Evolutionary conservation across 2,797 vertebrate species (phyloP), one percentile per base, ranked within the genome.

Genomic region (Pseudochirops corinnae): DNA sequence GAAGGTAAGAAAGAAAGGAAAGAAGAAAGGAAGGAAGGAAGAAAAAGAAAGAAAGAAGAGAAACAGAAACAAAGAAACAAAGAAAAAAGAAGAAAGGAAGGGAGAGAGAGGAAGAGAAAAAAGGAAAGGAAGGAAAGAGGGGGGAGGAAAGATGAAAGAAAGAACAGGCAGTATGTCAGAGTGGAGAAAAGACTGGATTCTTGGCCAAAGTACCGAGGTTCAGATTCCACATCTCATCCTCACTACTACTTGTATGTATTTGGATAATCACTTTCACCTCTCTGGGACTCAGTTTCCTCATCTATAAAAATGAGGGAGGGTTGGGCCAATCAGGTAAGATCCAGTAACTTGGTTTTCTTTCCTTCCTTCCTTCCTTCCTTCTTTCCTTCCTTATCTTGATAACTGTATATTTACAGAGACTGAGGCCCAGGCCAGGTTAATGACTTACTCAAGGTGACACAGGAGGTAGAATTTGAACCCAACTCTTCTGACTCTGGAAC

Each of bases 31-130:
- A 29, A 29, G 10, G 9, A 58, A 29, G 28, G 24, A 57, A 57
- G 57, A 5, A 7, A 2, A 10, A 57, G 57, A 5, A 28, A 58
- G 2, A 2, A 29, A 1, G 2, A 28, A 29, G 0, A 1, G 24
- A 60, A 5, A 46, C 1, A 46, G 46, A 46, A 46, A 46, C 46
- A 46, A n/a, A n/a, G 46, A 46, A 46, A 46, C 46, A 46, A 46
- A 46, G 46, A 46, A 46, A 46, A 46, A 1, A 1, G 24, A 60
- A 5, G 28, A 10, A 60, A 1, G 28, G 24, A 29, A 1, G 28
- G 10, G 2, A 5, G 28, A 29, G 29, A 0, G 7, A 28, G 5
- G 1, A 26, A 29, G 28, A 5, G 57, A 29, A 58, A 5, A 21
- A 29, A 29, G 5, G 57, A 29, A 58, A 5, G 58, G 28, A 29